Evolutionary conservation across 2,888 invertebrate genomes (phyloP).

Genomic region (Drosophila fungiperda): DNA sequence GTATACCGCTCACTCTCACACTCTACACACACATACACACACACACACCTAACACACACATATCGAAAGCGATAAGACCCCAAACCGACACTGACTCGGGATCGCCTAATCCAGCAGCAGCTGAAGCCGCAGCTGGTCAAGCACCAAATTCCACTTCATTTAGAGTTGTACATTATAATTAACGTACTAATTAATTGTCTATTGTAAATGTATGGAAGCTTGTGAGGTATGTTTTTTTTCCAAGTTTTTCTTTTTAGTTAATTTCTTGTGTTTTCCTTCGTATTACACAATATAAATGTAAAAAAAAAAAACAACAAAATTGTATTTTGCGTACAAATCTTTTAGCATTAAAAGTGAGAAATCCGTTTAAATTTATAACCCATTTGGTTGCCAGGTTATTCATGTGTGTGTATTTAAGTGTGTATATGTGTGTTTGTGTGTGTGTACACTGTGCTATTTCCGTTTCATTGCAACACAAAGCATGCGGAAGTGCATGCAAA

Average conservation of each 20-base stretch:
- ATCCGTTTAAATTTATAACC: conserved; percentile 23
- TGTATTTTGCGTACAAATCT: conserved; percentile 11
- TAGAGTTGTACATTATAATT: conserved; percentile 54
- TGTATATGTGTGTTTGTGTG: not conserved
- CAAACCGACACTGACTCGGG: conserved; percentile 10
- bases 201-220: conserved; percentile 66
- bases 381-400: conserved; percentile 16
- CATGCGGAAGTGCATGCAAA: conserved; percentile 50
- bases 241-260: conserved; percentile 51
- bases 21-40: conserved; percentile 3
- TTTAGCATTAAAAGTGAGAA: conserved; percentile 2
- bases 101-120: conserved; percentile 34
- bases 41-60: conserved; percentile 38
- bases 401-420: conserved; percentile 8
- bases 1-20: not conserved
- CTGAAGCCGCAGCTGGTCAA: conserved; percentile 27
- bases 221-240: conserved; percentile 68
- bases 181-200: conserved; percentile 54
- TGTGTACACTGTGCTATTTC: conserved; percentile 42
- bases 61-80: conserved; percentile 51
- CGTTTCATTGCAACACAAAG: conserved; percentile 49
- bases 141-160: conserved; percentile 63
- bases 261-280: conserved; percentile 40
- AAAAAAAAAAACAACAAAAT: conserved; percentile 21
- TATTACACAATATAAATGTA: conserved; percentile 53